A percentile compares a stretch with the other conserved stretches of the same genome.
phyloP scores from a whole-genome alignment of 2,797 vertebrate genomes.

The Propithecus perrieri region DNA sequence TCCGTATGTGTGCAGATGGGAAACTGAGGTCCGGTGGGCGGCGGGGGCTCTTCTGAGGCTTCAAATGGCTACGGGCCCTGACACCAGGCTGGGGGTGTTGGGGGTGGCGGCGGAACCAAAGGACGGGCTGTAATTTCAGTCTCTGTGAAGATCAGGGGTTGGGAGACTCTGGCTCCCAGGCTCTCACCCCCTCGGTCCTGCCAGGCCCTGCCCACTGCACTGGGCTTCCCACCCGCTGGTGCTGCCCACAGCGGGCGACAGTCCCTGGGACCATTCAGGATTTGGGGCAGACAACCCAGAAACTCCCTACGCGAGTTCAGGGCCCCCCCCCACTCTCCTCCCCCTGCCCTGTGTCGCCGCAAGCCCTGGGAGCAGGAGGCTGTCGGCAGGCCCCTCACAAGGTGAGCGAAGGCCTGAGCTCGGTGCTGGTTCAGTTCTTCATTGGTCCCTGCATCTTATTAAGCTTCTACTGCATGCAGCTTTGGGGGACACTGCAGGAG shows the following conservation, averaged over 20 bases:
- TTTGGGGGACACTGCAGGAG: accelerated
- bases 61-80: neutral
- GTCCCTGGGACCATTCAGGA: too few species aligned
- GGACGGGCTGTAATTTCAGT: neutral
- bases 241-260: neutral
- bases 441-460: accelerated
- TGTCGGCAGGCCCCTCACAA: accelerated
- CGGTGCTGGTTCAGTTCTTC: neutral
- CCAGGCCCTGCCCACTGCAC: neutral
- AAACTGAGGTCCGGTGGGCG: neutral
- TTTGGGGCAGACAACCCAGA: neutral
- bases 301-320: neutral
- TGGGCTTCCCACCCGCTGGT: accelerated
- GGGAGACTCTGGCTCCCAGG: neutral
- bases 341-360: neutral
- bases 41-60: neutral
- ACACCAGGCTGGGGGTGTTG: neutral
- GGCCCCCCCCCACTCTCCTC: neutral
- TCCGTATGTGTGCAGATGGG: neutral
- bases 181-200: neutral
- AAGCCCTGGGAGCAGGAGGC: neutral
- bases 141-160: neutral
- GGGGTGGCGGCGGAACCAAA: accelerated
- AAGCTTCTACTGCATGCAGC: neutral
- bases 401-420: neutral